Conservation (phyloP, 1,140 invertebrate genomes). For the Scylla paramamosain region DNA sequence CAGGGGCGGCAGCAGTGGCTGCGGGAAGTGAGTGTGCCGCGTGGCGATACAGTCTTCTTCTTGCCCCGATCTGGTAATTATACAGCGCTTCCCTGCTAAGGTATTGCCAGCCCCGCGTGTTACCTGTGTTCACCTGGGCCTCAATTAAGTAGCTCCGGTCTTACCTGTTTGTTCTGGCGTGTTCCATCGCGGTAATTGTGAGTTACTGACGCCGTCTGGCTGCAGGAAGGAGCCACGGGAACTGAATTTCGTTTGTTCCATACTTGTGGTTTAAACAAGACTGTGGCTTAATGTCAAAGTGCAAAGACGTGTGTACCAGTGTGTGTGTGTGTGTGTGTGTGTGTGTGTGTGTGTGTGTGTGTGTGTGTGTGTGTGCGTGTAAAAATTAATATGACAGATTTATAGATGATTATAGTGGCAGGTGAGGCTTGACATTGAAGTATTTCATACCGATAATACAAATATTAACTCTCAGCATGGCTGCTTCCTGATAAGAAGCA, state of each 20-base stretch:
- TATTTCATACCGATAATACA: too few relatives aligned
- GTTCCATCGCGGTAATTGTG: neutral
- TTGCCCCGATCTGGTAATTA: neutral
- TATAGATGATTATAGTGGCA: neutral
- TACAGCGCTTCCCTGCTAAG: neutral
- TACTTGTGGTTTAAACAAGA: neutral
- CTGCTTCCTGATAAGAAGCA: too few relatives aligned
- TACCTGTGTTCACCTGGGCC: conserved; percentile 6
- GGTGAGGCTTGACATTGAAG: neutral
- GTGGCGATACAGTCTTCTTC: neutral
- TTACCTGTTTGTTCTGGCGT: conserved; percentile 12
- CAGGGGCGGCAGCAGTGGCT: neutral
- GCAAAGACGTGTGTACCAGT: neutral
- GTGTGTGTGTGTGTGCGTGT: neutral
- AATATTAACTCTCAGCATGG: too few relatives aligned
- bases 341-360: neutral
- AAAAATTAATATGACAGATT: neutral
- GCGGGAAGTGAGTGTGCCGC: neutral
- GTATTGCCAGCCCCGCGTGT: conserved; percentile 17
- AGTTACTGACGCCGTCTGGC: conserved; percentile 9
- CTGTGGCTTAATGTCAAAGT: neutral
- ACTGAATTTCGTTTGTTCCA: conserved; percentile 8
- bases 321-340: neutral
- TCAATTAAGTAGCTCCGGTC: conserved; percentile 11
- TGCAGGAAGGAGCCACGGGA: neutral